Evolutionary conservation across 2,113 vertebrate species (phyloP).

Genomic region (Anolis sagrei): DNA sequence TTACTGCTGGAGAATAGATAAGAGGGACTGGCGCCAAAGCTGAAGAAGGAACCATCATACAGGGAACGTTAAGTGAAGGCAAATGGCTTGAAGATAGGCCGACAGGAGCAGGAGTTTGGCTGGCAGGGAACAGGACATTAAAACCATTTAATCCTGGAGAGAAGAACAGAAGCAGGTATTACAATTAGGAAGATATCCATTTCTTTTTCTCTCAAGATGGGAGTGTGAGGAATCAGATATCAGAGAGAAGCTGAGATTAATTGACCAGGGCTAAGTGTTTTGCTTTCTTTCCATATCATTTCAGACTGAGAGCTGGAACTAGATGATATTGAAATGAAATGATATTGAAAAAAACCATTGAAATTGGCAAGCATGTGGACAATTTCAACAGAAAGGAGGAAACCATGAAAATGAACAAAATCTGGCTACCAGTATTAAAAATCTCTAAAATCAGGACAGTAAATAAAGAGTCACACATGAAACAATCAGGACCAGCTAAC

Average conservation of each 20-base stretch:
- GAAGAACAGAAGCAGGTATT: slow-evolving; percentile 35
- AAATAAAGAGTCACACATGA: too few relatives aligned
- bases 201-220: neutral
- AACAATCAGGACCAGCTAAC: too few relatives aligned
- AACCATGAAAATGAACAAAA: too few relatives aligned
- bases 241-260: neutral
- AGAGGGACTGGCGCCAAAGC: slow-evolving; percentile 82
- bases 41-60: slow-evolving; percentile 84
- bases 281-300: neutral
- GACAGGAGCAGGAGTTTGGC: slow-evolving; percentile 69
- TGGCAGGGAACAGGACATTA: slow-evolving; percentile 85
- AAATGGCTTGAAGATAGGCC: slow-evolving; percentile 70
- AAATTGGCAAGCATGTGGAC: too few relatives aligned
- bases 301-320: too few relatives aligned
- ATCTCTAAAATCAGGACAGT: too few relatives aligned
- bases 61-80: slow-evolving; percentile 83
- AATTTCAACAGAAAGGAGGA: too few relatives aligned
- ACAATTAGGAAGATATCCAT: slow-evolving; percentile 5
- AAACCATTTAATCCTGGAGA: slow-evolving; percentile 79
- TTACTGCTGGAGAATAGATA: slow-evolving; percentile 75
- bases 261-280: neutral
- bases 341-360: too few relatives aligned
- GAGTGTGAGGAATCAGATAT: neutral
- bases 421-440: too few relatives aligned
- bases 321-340: too few relatives aligned